These are phyloP conservation scores for Bugulina stolonifera DNA, from an alignment of 2,888 invertebrate species.

Conservation along the genomic window DNA sequence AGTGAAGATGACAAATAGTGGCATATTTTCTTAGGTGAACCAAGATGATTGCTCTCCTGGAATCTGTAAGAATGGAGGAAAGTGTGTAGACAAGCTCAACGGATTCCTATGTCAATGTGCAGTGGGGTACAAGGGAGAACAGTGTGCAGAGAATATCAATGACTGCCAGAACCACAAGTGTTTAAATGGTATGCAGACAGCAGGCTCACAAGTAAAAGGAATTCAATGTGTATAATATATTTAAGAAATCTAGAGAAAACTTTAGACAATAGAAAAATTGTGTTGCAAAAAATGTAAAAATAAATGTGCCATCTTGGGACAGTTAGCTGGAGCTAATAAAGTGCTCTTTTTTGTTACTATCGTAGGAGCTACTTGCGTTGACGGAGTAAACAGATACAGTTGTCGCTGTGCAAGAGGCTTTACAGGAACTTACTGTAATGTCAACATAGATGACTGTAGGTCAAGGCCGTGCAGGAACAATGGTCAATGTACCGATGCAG, in stretches of 20 bases:
- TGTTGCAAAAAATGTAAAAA: no score
- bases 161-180: background rate
- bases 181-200: background rate
- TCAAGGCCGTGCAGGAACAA: background rate
- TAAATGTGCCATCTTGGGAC: no score
- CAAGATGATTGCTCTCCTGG: constrained; percentile 16
- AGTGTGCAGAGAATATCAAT: constrained; percentile 18
- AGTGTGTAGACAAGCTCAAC: background rate
- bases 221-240: no score
- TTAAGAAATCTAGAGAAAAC: no score
- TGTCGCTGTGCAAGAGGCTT: background rate
- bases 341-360: no score
- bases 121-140: constrained; percentile 6
- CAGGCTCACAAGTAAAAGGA: no score
- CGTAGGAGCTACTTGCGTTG: constrained; percentile 11
- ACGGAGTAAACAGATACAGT: constrained; percentile 13
- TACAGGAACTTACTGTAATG: background rate
- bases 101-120: constrained; percentile 5
- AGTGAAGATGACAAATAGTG: no score
- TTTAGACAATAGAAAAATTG: no score
- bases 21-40: constrained; percentile 6
- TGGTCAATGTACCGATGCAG: constrained; percentile 1
- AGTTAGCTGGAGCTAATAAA: no score
- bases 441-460: constrained; percentile 4
- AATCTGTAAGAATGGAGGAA: constrained; percentile 6